phyloP scores from a whole-genome alignment of 2,888 invertebrate genomes.

The Nemoura dubitans region DNA sequence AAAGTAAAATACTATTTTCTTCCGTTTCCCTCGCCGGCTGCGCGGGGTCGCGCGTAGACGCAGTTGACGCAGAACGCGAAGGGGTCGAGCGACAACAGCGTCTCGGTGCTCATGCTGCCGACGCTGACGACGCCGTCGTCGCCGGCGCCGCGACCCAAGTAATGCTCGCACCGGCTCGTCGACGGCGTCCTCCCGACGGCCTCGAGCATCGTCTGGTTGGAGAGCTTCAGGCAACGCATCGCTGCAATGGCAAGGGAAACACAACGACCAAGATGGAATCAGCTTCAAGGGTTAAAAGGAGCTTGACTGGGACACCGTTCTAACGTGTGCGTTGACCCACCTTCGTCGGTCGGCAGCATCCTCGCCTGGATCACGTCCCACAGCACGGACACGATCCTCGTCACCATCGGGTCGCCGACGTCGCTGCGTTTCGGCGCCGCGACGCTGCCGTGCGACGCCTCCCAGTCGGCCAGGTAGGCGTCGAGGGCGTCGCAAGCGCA shows the following conservation, averaged over 20 bases:
- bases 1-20: background rate
- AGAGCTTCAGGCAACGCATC: background rate
- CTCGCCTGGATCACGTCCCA: background rate
- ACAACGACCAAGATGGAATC: no score
- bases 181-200: background rate
- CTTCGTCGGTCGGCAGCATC: background rate
- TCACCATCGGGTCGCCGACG: background rate
- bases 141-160: background rate
- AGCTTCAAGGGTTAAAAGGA: no score
- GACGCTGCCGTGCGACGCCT: background rate
- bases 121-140: background rate
- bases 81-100: background rate
- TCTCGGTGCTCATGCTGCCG: constrained; percentile 3
- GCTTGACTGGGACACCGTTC: no score
- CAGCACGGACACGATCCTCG: background rate
- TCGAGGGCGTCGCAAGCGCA: background rate
- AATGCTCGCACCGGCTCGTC: background rate
- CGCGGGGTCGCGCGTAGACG: background rate
- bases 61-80: constrained; percentile 2
- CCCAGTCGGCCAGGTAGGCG: background rate
- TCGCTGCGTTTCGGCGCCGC: background rate
- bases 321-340: no score
- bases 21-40: background rate
- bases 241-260: background rate
- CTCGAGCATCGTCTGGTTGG: background rate